Conservation (phyloP, 1,140 invertebrate species). For the Conus ventricosus region DNA sequence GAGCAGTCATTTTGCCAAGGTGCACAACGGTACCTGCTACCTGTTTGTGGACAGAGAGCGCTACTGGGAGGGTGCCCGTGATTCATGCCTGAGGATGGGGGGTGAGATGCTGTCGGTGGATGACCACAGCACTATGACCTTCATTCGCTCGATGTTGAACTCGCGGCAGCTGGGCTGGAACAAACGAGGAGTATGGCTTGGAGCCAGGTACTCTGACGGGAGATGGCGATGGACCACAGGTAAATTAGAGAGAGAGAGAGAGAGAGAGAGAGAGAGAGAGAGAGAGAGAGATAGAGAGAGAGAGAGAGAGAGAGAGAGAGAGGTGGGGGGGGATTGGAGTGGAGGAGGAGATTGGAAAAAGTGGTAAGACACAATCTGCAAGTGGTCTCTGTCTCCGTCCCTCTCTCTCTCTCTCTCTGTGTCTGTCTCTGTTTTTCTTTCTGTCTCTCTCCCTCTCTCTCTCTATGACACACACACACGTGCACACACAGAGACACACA, state of each 20-base stretch:
- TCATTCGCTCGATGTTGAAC: slow-evolving; percentile 54
- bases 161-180: slow-evolving; percentile 53
- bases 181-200: slow-evolving; percentile 61
- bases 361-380: no score
- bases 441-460: no score
- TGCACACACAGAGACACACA: no score
- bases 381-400: no score
- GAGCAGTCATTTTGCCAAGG: slow-evolving; percentile 12
- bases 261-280: background rate
- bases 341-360: no score
- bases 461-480: no score
- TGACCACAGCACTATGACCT: slow-evolving; percentile 52
- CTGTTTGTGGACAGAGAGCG: slow-evolving; percentile 58
- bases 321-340: no score
- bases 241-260: slow-evolving; percentile 20
- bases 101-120: slow-evolving; percentile 55
- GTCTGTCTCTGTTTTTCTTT: no score
- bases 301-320: background rate
- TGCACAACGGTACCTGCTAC: slow-evolving; percentile 54
- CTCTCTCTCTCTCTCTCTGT: no score
- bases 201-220: slow-evolving; percentile 48
- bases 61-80: slow-evolving; percentile 56
- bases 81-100: slow-evolving; percentile 54
- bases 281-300: background rate
- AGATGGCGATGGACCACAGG: slow-evolving; percentile 62